Evolutionary conservation across 2,797 vertebrate genomes (phyloP), one percentile per base, ranked within the genome.

Genomic region (Gouania willdenowi): DNA sequence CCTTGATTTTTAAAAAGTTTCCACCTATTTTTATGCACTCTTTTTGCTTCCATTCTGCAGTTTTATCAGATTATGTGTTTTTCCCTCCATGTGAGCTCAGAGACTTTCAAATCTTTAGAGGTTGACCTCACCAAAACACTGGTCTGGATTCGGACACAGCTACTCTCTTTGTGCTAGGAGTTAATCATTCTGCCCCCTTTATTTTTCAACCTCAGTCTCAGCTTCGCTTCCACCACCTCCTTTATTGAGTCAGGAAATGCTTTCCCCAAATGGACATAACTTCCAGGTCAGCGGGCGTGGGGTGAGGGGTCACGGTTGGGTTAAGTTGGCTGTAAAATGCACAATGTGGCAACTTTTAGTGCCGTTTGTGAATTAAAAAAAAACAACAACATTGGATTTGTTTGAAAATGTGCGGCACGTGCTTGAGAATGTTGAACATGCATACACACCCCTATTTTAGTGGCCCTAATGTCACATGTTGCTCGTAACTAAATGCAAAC

Each of bases 171-270:
- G 82, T 85, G 39, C 58, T 41, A 41, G 57, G 61, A 80, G 79
- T 79, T 80, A 82, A 86, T 81, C 75, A 81, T 86, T 73, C 71
- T 68, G 68, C 70, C 76, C n/a, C 66, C 66, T 76, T 55, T 66
- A 59, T 76, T 81, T 81, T 76, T 67, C 47, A 54, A 34, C 58
- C 66, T 68, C 19, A 13, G 57, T 65, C 65, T 72, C 68, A n/a
- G n/a, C 62, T 63, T 71, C 61, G 71, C 66, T 81, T 82, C 76
- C 46, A 64, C 64, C 54, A 65, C 74, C 58, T 60, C 52, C 61
- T 84, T 84, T 77, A 82, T 80, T 60, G 77, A 85, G 74, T 73
- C 44, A 73, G 78, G 75, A 86, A 87, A 78, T 66, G 71, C 71
- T 47, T 48, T 41, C 62, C 57, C 32, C 59, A 52, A 83, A 84